Evolutionary conservation across 2,113 vertebrate genomes (phyloP).

Genomic region (Rhombomys opimus): DNA sequence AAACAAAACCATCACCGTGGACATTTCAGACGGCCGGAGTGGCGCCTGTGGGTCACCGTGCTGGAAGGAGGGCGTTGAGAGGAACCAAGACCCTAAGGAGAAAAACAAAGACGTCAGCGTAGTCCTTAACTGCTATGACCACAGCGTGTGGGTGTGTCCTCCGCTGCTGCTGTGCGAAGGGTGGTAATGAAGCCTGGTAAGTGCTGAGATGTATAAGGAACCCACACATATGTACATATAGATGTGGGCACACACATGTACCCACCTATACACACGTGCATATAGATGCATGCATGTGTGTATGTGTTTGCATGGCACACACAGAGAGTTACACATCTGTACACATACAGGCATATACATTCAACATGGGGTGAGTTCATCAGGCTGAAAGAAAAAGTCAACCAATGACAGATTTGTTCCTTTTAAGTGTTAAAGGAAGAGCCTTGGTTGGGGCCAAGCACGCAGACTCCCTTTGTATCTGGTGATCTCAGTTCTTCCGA

Average conservation of each 20-base stretch:
- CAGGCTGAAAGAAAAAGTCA: neutral
- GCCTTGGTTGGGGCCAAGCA: neutral
- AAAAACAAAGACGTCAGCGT: neutral
- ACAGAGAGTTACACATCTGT: neutral
- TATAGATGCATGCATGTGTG: neutral
- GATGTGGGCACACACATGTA: neutral
- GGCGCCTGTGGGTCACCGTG: neutral
- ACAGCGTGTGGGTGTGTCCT: neutral
- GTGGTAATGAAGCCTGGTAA: neutral
- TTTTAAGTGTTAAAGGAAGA: conserved; percentile 7
- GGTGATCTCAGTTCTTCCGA: conserved; percentile 18
- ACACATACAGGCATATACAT: neutral
- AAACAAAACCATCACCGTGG: conserved; percentile 2
- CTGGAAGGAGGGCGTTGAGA: neutral
- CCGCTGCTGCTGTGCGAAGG: neutral
- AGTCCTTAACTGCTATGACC: neutral
- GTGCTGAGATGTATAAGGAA: neutral
- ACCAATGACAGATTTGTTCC: neutral
- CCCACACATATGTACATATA: neutral
- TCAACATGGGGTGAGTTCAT: neutral
- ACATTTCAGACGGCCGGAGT: neutral
- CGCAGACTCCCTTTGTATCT: neutral
- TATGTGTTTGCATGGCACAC: neutral
- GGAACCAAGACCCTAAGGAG: neutral
- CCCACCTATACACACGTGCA: no score